phyloP scores from a whole-genome alignment of 2,888 invertebrate species.

The Morpho deidamia region DNA sequence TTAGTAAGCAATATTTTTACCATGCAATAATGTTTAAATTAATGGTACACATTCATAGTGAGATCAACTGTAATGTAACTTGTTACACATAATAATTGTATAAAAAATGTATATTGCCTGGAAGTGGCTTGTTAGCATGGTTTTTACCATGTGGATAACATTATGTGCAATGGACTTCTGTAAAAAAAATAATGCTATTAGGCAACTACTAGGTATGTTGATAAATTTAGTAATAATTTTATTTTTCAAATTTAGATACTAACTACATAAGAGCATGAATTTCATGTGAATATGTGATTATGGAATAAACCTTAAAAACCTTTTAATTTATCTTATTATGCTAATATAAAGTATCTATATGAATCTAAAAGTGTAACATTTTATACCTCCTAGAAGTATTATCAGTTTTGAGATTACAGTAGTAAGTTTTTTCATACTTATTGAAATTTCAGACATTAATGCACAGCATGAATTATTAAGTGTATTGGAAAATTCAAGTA shows the following conservation, averaged over 20 bases:
- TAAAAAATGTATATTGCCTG: conserved; percentile 63
- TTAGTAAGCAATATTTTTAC: conserved; percentile 35
- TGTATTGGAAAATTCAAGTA: conserved; percentile 7
- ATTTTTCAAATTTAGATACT: too few species aligned
- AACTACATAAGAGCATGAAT: too few species aligned
- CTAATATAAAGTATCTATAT: too few species aligned
- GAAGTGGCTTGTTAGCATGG: conserved; percentile 56
- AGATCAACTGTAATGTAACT: conserved; percentile 8
- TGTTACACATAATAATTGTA: conserved; percentile 8
- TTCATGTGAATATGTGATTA: too few species aligned
- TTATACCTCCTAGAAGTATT: too few species aligned
- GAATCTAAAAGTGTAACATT: too few species aligned
- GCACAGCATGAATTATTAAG: not conserved
- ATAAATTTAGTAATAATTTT: not conserved
- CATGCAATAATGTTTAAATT: conserved; percentile 42
- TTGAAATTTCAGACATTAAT: conserved; percentile 15
- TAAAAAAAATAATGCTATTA: conserved; percentile 18
- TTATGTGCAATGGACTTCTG: conserved; percentile 45
- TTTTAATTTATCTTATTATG: too few species aligned
- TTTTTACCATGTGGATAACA: conserved; percentile 52
- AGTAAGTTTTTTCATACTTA: too few species aligned
- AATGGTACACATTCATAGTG: conserved; percentile 31
- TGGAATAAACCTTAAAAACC: too few species aligned
- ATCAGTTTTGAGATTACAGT: too few species aligned
- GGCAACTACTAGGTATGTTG: conserved; percentile 8